Conservation (phyloP, 2,888 invertebrate genomes). For the Drosophila emarginata region DNA sequence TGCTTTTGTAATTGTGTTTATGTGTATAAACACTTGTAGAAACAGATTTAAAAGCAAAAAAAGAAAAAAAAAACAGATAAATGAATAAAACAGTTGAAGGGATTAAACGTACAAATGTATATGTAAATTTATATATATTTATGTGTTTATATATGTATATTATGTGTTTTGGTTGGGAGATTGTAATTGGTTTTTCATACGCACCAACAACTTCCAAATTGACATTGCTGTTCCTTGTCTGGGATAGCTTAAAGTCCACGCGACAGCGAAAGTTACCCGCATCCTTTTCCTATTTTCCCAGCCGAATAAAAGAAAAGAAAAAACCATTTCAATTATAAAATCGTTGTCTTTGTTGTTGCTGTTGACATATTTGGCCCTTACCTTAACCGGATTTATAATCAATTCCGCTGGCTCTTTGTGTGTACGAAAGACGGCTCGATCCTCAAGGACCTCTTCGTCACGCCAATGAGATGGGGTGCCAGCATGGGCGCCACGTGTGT, state of each 20-base stretch:
- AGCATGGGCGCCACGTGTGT: conserved; percentile 85
- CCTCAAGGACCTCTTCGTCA: conserved; percentile 85
- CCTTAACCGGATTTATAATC: conserved; percentile 85
- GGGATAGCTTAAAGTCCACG: conserved; percentile 90
- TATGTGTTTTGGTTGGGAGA: conserved; percentile 19
- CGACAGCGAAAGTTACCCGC: conserved; percentile 89
- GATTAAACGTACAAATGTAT: conserved; percentile 28
- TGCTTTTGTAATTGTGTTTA: conserved; percentile 38
- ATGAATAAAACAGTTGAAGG: not conserved
- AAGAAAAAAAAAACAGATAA: not conserved
- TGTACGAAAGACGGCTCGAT: conserved; percentile 85
- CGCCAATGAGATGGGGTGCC: conserved; percentile 86
- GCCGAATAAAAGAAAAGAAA: not conserved
- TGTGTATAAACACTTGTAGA: conserved; percentile 7
- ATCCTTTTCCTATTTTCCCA: conserved; percentile 85
- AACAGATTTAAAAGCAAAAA: not conserved
- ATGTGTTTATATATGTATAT: not conserved
- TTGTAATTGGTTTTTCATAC: conserved; percentile 77
- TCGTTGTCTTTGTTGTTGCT: conserved; percentile 22
- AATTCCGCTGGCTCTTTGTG: conserved; percentile 85
- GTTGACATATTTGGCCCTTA: conserved; percentile 55
- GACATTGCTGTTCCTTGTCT: conserved; percentile 89
- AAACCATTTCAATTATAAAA: conserved; percentile 60
- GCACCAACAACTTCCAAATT: conserved; percentile 91
- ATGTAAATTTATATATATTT: not conserved